Percentiles rank a stretch among this genome's conserved stretches.
Evolutionary conservation across 2,113 vertebrate species (phyloP).

Genomic region (Xenopus laevis): DNA sequence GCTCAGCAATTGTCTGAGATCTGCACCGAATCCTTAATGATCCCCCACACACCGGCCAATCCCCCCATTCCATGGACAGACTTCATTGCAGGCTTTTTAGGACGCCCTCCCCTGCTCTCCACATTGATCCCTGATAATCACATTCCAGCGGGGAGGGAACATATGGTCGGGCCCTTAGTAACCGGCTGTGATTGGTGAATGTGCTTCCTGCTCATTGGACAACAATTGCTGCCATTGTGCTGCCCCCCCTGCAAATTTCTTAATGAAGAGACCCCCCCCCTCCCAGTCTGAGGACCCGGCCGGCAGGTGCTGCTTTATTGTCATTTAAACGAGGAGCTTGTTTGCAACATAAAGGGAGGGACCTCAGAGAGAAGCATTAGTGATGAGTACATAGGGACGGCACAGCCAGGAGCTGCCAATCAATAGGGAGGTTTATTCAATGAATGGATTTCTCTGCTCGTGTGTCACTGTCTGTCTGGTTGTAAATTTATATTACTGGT

Average conservation of each 20-base stretch:
- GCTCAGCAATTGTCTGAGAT: slow-evolving; percentile 48
- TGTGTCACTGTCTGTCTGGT: too few species aligned
- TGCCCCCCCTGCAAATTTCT: slow-evolving; percentile 53
- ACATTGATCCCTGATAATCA: slow-evolving; percentile 74
- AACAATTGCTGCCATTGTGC: slow-evolving; percentile 83
- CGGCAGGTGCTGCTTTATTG: slow-evolving; percentile 59
- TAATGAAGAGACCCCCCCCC: slow-evolving; percentile 51
- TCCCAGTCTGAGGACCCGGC: slow-evolving; percentile 56
- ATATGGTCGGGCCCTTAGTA: slow-evolving; percentile 81
- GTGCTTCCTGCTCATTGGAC: slow-evolving; percentile 64
- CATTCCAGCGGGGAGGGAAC: slow-evolving; percentile 83
- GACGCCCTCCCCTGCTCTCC: slow-evolving; percentile 59
- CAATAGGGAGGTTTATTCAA: too few species aligned
- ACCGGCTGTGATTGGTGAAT: slow-evolving; percentile 72
- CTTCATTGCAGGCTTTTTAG: slow-evolving; percentile 68
- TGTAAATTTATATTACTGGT: too few species aligned
- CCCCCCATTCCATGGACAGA: slow-evolving; percentile 57
- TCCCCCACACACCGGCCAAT: slow-evolving; percentile 55
- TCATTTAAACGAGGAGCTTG: slow-evolving; percentile 41
- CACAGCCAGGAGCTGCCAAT: too few species aligned
- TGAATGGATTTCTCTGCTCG: too few species aligned
- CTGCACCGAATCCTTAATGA: slow-evolving; percentile 53
- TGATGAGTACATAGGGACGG: too few species aligned
- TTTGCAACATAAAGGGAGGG: background rate
- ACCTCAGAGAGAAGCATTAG: too few species aligned